phyloP scores from a whole-genome alignment of 2,797 vertebrate genomes.

The Sebastes steindachneri region DNA sequence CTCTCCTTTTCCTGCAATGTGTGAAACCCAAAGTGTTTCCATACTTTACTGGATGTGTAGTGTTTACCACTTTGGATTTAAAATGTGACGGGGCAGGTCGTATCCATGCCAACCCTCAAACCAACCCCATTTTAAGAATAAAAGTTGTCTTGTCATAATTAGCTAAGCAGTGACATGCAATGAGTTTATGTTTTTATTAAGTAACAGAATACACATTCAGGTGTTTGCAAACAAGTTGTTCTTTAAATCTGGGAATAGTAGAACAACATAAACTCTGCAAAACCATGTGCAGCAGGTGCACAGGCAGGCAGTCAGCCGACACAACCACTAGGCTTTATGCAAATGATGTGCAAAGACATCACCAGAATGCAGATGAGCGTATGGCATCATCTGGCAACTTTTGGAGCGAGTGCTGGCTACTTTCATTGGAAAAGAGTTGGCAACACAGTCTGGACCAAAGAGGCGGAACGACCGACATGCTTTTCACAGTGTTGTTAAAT shows the following conservation, averaged over 20 bases:
- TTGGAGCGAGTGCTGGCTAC: background rate
- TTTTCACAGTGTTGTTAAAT: background rate
- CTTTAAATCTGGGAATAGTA: background rate
- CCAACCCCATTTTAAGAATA: slow-evolving; percentile 18
- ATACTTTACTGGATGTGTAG: no score
- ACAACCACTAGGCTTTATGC: background rate
- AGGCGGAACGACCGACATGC: background rate
- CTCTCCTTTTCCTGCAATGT: no score
- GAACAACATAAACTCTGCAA: background rate
- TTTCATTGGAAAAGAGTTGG: background rate
- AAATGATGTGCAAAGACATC: background rate
- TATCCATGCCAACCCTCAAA: background rate
- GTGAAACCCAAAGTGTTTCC: no score
- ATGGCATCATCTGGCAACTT: background rate
- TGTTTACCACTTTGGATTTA: no score
- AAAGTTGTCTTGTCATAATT: slow-evolving; percentile 7
- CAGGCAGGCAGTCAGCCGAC: no score
- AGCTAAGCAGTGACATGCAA: background rate
- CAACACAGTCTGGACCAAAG: background rate
- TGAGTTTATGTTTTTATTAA: background rate
- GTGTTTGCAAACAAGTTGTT: background rate
- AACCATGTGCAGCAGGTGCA: background rate
- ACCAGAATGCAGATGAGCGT: background rate
- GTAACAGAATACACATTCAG: background rate
- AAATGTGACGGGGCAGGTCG: no score